phyloP scores from a whole-genome alignment of 1,140 invertebrate genomes.

The Eumeta japonica region DNA sequence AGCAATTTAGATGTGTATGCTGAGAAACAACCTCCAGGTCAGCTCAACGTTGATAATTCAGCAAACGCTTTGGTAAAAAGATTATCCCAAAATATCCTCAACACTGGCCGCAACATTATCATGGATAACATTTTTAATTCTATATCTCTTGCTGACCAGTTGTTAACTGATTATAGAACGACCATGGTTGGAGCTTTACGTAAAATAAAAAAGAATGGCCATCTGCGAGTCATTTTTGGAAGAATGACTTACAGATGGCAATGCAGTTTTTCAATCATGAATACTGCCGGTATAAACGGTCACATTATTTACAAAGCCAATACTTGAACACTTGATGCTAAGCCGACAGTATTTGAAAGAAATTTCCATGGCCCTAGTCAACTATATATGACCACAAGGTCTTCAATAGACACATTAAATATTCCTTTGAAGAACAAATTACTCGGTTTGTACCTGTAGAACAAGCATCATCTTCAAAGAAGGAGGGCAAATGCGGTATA shows the following conservation, averaged over 20 bases:
- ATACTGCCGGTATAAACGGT: constrained; percentile 11
- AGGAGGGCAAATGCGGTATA: no score
- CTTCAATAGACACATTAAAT: no score
- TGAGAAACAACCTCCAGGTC: constrained; percentile 14
- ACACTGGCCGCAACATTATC: constrained; percentile 13
- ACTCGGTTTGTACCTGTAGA: constrained; percentile 11
- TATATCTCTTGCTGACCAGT: constrained; percentile 23
- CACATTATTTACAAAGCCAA: constrained; percentile 8
- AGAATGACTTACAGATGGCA: constrained; percentile 12
- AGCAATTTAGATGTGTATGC: constrained; percentile 20
- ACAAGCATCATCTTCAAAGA: constrained; percentile 10
- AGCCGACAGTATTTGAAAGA: no score
- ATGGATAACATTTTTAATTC: constrained; percentile 15
- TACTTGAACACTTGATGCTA: no score
- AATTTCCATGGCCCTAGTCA: constrained; percentile 10
- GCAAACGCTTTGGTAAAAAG: no score
- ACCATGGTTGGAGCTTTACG: constrained; percentile 43
- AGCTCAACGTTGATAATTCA: no score
- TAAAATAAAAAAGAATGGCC: constrained; percentile 48
- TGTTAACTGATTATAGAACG: constrained; percentile 12
- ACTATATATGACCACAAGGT: constrained; percentile 11
- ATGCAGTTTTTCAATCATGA: constrained; percentile 13
- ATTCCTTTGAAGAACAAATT: constrained; percentile 12
- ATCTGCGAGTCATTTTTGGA: constrained; percentile 8
- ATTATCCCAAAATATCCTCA: no score